Conservation (phyloP, 2,113 vertebrate species). For the Neogobius melanostomus region DNA sequence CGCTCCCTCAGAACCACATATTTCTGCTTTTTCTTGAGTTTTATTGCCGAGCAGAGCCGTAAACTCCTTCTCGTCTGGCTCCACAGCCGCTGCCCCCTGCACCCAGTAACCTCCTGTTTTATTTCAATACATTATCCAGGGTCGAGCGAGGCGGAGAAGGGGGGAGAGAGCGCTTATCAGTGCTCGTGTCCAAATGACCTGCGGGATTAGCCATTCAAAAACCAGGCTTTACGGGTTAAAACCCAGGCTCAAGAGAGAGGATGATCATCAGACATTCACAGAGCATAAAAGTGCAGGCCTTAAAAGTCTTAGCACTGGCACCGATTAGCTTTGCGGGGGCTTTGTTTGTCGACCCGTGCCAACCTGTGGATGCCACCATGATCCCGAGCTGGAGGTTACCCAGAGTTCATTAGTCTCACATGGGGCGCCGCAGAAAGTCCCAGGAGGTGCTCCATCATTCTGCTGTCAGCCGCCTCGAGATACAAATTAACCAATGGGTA, state of each 20-base stretch:
- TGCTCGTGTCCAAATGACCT: conserved; percentile 35
- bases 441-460: background rate
- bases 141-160: conserved; percentile 23
- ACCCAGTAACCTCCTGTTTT: conserved; percentile 61
- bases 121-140: conserved; percentile 46
- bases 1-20: conserved; percentile 62
- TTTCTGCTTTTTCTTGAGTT: conserved; percentile 60
- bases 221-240: conserved; percentile 43
- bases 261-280: conserved; percentile 13
- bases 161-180: conserved; percentile 48
- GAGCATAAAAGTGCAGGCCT: conserved; percentile 18
- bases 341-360: conserved; percentile 40
- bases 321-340: background rate
- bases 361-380: conserved; percentile 28
- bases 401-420: conserved; percentile 64
- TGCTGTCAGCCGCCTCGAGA: conserved; percentile 1
- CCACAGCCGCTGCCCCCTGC: conserved; percentile 46
- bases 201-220: conserved; percentile 47
- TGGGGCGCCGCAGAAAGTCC: conserved; percentile 36
- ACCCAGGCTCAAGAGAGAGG: conserved; percentile 30
- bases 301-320: conserved; percentile 16
- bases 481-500: conserved; percentile 2
- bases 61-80: conserved; percentile 68
- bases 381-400: conserved; percentile 49
- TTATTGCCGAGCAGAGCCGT: conserved; percentile 71